Base-by-base conservation (phyloP, 2,888 invertebrate species). In the Strigamia crassipes region DNA sequence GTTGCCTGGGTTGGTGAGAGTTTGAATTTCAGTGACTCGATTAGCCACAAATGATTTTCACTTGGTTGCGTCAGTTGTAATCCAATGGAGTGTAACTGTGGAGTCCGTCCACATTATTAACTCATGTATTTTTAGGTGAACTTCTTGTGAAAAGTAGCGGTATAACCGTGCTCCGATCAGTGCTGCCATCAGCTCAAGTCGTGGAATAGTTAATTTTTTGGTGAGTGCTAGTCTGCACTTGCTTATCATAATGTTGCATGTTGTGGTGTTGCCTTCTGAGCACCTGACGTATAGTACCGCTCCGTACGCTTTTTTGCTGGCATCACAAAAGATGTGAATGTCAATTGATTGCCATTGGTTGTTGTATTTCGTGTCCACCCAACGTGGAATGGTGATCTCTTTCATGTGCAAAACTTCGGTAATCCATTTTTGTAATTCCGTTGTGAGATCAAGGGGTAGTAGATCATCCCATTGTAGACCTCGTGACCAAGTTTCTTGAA, bases 41-140 rank as follows among this genome's bases (percentile, higher is more conserved):
- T 82, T 80, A 21, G 42, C 21, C 12, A 82, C 79, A 34, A 82
- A 82, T 12, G 78, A n/a, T 46, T 82, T 79, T 79, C 82, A 82
- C 6, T 80, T 38, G 5, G n/a, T 12, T n/a, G 82, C n/a, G 3
- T 81, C n/a, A 10, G 78, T 10, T 31, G 13, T 78, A n/a, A 78
- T 78, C 78, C 34, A 78, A 15, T 31, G 34, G 6, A 78, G 34
- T 27, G 27, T 27, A 6, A 78, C 31, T n/a, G n/a, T 78, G 8
- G 78, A 78, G 27, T 78, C 78, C 15, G 78, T 78, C 78, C 78
- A 78, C 9, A 78, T 27, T 12, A 15, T 21, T 78, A 31, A 27
- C 10, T 38, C 42, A 8, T 21, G 8, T 6, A 27, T 13, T 9
- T 21, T 9, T 5, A 34, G 12, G 10, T 10, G 27, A 51, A 27